These are phyloP conservation scores for Steromphala cineraria DNA, from an alignment of 2,888 invertebrate species.

Conservation along the genomic window DNA sequence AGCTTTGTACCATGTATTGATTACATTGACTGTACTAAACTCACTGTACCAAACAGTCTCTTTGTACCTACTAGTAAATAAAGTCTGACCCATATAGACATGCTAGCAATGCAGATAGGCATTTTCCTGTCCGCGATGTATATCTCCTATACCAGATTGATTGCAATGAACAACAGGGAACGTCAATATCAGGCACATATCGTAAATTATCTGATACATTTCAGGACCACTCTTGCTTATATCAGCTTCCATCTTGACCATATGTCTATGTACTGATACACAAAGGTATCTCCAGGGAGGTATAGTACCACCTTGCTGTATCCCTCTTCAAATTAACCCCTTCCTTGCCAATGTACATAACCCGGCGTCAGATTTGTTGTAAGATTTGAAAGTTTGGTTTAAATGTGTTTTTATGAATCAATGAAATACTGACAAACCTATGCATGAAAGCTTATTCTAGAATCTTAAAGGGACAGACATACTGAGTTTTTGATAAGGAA, in stretches of 20 bases:
- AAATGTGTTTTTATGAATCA: too few relatives aligned
- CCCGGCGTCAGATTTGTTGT: background rate
- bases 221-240: background rate
- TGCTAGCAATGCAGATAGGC: background rate
- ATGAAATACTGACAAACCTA: too few relatives aligned
- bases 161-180: background rate
- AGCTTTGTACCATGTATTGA: too few relatives aligned
- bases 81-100: background rate
- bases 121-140: background rate
- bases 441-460: too few relatives aligned
- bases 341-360: background rate
- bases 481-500: too few relatives aligned
- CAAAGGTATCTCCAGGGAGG: background rate
- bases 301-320: background rate
- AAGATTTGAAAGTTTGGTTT: background rate
- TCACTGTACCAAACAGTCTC: too few relatives aligned
- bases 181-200: background rate
- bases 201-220: background rate
- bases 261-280: background rate
- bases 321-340: background rate
- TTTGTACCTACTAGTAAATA: too few relatives aligned
- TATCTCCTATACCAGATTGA: background rate
- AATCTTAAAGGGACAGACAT: too few relatives aligned
- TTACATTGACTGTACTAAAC: too few relatives aligned
- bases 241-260: background rate